Conservation (phyloP, 64 coral and sea anemone genomes). For the Montipora cactus region DNA sequence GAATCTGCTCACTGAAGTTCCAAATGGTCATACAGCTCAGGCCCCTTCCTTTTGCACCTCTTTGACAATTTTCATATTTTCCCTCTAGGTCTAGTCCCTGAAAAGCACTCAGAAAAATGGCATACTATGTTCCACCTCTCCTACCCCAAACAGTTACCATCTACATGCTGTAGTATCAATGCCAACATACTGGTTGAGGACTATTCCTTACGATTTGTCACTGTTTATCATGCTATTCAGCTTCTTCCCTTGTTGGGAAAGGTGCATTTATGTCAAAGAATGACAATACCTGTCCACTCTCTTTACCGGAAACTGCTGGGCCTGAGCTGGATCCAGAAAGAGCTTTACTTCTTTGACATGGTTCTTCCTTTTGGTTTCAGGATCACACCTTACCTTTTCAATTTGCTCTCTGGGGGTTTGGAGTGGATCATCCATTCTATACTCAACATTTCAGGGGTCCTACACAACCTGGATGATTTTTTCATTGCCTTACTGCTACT, state of each 20-base stretch:
- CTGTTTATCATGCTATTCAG: background rate
- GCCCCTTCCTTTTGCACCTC: background rate
- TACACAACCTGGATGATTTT: constrained; percentile 47
- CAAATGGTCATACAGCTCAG: background rate
- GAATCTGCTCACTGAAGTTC: constrained; percentile 15
- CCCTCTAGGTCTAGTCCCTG: constrained; percentile 29
- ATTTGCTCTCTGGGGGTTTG: constrained; percentile 20
- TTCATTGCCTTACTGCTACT: background rate
- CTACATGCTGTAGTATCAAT: constrained; percentile 9
- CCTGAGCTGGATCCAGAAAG: background rate
- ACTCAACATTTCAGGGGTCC: background rate
- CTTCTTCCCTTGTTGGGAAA: background rate
- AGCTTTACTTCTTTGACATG: constrained; percentile 20
- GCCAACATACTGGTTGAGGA: background rate
- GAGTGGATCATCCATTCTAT: constrained; percentile 15
- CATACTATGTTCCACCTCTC: constrained; percentile 36
- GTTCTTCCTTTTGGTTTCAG: background rate
- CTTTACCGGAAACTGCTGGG: constrained; percentile 31
- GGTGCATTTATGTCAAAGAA: constrained; percentile 33
- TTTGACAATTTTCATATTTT: constrained; percentile 3
- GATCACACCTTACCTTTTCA: background rate
- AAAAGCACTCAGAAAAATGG: constrained; percentile 51
- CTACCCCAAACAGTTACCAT: background rate
- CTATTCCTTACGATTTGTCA: constrained; percentile 14
- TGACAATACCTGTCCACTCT: constrained; percentile 46